phyloP scores from a whole-genome alignment of 2,888 invertebrate genomes.

The Thereva unica region DNA sequence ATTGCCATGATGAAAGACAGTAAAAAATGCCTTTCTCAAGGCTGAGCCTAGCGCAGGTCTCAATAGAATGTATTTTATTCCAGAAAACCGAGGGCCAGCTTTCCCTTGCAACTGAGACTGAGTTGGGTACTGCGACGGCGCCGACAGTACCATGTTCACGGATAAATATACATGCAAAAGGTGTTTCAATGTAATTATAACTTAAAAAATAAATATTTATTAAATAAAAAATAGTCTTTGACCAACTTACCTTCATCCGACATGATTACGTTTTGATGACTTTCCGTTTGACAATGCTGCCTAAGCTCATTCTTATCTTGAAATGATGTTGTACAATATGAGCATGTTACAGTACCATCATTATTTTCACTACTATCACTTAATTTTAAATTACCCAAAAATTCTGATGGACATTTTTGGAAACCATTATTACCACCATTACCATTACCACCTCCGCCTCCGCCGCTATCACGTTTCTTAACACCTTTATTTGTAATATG shows the following conservation, averaged over 20 bases:
- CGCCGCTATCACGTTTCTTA: constrained; percentile 44
- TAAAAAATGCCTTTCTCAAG: too few species aligned
- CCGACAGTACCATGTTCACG: too few species aligned
- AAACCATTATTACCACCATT: constrained; percentile 39
- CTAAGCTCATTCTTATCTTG: constrained; percentile 61
- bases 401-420: constrained; percentile 37
- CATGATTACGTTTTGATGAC: constrained; percentile 69
- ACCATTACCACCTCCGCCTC: constrained; percentile 41
- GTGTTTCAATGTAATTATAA: too few species aligned
- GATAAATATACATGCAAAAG: too few species aligned
- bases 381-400: constrained; percentile 35
- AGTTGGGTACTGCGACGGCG: too few species aligned
- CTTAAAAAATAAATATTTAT: background rate
- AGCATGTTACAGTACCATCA: constrained; percentile 58
- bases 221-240: background rate
- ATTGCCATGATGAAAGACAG: too few species aligned
- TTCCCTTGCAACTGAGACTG: too few species aligned
- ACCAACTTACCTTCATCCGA: constrained; percentile 64
- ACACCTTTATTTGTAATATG: constrained; percentile 54
- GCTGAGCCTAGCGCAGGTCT: too few species aligned
- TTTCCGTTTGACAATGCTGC: constrained; percentile 66
- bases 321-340: constrained; percentile 64
- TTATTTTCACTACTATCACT: constrained; percentile 40
- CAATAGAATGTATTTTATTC: too few species aligned
- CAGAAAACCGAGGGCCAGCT: too few species aligned